phyloP scores from a whole-genome alignment of 2,797 vertebrate species.

The Cossypha dichroa region DNA sequence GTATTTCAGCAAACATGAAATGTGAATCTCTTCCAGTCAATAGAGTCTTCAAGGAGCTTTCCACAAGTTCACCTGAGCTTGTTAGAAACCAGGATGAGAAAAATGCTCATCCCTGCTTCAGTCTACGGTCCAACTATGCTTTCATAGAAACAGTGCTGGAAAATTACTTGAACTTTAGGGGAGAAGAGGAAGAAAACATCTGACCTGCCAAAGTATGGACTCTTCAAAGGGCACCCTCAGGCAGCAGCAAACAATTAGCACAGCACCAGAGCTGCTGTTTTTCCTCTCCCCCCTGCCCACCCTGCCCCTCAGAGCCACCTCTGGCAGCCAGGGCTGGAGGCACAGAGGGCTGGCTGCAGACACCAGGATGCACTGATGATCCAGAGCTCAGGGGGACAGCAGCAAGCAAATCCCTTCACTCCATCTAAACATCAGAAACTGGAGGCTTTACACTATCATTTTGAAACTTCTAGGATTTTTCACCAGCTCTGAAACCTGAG shows the following conservation, averaged over 20 bases:
- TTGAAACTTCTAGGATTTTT: neutral
- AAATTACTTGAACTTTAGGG: neutral
- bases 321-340: neutral
- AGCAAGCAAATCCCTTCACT: neutral
- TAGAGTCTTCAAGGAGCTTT: neutral
- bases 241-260: neutral
- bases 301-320: neutral
- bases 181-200: neutral
- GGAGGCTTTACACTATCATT: neutral
- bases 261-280: neutral
- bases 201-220: neutral
- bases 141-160: neutral
- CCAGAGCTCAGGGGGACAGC: neutral
- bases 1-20: slow-evolving; percentile 40
- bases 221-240: neutral
- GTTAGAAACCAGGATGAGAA: neutral
- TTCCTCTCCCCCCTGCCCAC: neutral
- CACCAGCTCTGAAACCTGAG: neutral
- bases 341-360: neutral
- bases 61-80: neutral
- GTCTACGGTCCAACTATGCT: neutral
- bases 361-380: neutral
- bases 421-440: neutral
- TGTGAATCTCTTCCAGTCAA: neutral
- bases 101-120: neutral